phyloP scores from a whole-genome alignment of 2,888 invertebrate genomes.

The Acronicta leporina region DNA sequence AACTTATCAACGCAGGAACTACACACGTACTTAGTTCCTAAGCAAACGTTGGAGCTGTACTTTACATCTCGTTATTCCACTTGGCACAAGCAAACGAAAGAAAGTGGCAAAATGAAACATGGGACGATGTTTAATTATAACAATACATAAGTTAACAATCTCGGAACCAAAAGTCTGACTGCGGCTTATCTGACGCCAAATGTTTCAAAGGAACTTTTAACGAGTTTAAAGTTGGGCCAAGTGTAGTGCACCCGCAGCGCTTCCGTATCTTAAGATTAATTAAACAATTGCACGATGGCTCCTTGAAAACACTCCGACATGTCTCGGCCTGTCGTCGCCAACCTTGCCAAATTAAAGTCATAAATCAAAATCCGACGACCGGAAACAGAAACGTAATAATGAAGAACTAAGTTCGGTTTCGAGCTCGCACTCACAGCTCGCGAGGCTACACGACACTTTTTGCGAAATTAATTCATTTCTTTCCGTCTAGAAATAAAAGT shows the following conservation, averaged over 20 bases:
- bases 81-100: slow-evolving; percentile 48
- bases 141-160: slow-evolving; percentile 87
- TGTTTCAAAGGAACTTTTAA: slow-evolving; percentile 89
- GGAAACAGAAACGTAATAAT: slow-evolving; percentile 86
- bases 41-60: slow-evolving; percentile 14
- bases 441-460: slow-evolving; percentile 64
- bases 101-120: slow-evolving; percentile 64
- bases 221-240: slow-evolving; percentile 88
- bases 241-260: slow-evolving; percentile 86
- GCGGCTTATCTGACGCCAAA: slow-evolving; percentile 89
- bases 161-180: slow-evolving; percentile 83
- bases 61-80: slow-evolving; percentile 33
- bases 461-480: slow-evolving; percentile 73
- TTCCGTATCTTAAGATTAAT: slow-evolving; percentile 86
- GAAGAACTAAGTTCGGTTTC: slow-evolving; percentile 77
- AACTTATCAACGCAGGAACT: neutral
- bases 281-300: slow-evolving; percentile 89
- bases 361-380: slow-evolving; percentile 87
- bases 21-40: slow-evolving; percentile 11
- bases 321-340: slow-evolving; percentile 88
- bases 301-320: slow-evolving; percentile 88
- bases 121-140: slow-evolving; percentile 84
- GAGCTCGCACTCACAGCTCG: slow-evolving; percentile 62
- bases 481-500: slow-evolving; percentile 53
- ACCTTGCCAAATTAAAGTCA: slow-evolving; percentile 88